Evolutionary conservation across 2,888 invertebrate species (phyloP), one percentile per base, ranked within the genome.

Genomic region (Orthosia incerta): DNA sequence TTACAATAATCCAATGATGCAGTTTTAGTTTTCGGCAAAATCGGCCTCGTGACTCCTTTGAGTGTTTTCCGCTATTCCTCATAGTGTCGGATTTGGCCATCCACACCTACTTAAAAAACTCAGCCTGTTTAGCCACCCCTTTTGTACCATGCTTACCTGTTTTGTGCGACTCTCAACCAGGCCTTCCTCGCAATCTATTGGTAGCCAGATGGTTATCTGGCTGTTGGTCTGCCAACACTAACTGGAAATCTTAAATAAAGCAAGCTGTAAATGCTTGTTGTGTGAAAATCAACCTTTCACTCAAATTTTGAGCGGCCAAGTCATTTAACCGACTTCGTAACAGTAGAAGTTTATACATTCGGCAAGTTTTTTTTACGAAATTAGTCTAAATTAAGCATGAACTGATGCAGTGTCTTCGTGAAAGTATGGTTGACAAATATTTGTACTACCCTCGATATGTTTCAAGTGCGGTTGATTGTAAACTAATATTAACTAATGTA

Each of bases 401-500:
- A 83, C 74, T 83, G 78, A 80, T n/a, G 60, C 67, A 60, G 71
- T 85, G 80, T 77, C 73, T 76, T 72, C 56, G 67, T 62, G 70
- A 46, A 69, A 69, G 68, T 51, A 48, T 71, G 82, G 12, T 61
- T 75, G 72, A 50, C 13, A 63, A 68, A 71, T 59, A 50, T 65
- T 60, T 75, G 46, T 76, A 79, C 55, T 74, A 67, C 71, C 76
- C 69, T 59, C 63, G 79, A 83, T 73, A 82, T 74, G 84, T 86
- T 83, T 84, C 78, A 74, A 79, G 80, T 81, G 86, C 79, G 85
- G 79, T 86, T 81, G 87, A 82, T 82, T 86, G 79, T 86, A 87
- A 85, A 87, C 76, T 88, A 86, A 80, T 75, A 80, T 82, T 81
- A 82, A 83, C 85, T 83, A 87, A 78, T 86, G 84, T 86, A 84